A percentile compares a stretch with the other conserved stretches of the same genome.
Evolutionary conservation across 2,797 vertebrate genomes (phyloP).

Genomic region (Oophaga sylvatica): DNA sequence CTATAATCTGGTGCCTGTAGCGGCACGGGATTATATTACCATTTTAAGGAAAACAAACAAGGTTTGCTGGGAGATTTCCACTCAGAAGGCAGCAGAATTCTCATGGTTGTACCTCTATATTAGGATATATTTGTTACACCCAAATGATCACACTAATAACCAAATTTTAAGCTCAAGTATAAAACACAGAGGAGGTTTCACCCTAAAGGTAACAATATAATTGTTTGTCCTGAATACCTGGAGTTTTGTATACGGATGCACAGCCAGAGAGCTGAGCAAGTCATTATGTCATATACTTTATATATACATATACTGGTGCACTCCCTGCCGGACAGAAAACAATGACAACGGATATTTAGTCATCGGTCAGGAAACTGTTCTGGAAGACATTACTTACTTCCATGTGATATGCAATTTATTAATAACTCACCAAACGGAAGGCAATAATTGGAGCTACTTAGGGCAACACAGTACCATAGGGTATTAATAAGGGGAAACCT

Average conservation of each 20-base stretch:
- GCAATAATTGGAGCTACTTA: neutral
- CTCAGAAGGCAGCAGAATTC: too few relatives aligned
- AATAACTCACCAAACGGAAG: neutral
- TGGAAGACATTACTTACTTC: neutral
- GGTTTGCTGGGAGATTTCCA: too few relatives aligned
- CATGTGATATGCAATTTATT: neutral
- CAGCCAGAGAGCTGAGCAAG: neutral
- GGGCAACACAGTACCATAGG: neutral
- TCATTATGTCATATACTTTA: slow-evolving; percentile 5
- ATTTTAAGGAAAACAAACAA: too few relatives aligned
- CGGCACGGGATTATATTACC: too few relatives aligned
- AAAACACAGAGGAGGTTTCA: neutral
- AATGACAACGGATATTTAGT: slow-evolving; percentile 48
- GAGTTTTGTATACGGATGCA: neutral
- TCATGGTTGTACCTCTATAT: too few relatives aligned
- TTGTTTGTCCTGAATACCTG: neutral
- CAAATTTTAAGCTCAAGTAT: neutral
- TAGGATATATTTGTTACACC: too few relatives aligned
- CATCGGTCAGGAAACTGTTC: slow-evolving; percentile 33
- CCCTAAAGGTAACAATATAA: neutral
- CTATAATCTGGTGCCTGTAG: too few relatives aligned
- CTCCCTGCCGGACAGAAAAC: slow-evolving; percentile 33
- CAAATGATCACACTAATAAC: too few relatives aligned
- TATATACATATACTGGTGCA: neutral
- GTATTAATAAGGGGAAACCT: neutral